Percentiles rank a stretch among this genome's conserved stretches.
Conservation (phyloP, 2,113 vertebrate species). For the Tricholaema leucomelas region DNA sequence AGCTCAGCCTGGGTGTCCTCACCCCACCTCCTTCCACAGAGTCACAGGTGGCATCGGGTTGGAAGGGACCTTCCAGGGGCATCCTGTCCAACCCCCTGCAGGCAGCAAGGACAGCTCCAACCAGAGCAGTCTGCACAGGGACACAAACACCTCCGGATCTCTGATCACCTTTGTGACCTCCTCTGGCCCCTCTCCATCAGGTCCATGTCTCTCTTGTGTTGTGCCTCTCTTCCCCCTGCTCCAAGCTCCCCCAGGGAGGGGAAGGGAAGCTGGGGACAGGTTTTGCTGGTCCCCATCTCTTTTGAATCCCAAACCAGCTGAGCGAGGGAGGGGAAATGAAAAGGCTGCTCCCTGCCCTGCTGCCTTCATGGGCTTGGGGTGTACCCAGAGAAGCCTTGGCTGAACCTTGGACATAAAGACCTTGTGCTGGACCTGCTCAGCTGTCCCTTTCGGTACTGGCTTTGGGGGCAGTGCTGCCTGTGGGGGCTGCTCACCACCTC, state of each 20-base stretch:
- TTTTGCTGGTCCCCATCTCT: background rate
- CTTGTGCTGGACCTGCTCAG: background rate
- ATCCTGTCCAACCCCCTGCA: too few relatives aligned
- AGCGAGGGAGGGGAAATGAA: background rate
- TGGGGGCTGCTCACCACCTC: rapidly evolving
- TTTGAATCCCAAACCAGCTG: background rate
- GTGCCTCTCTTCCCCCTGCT: too few relatives aligned
- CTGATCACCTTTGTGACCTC: too few relatives aligned
- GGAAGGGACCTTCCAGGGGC: too few relatives aligned
- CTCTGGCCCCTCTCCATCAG: too few relatives aligned
- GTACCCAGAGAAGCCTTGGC: rapidly evolving
- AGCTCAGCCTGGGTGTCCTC: too few relatives aligned
- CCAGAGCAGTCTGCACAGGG: too few relatives aligned
- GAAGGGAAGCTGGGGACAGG: background rate
- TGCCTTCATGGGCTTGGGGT: background rate
- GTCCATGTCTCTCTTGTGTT: too few relatives aligned
- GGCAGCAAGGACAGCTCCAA: too few relatives aligned
- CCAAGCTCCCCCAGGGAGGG: rapidly evolving
- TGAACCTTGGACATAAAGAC: rapidly evolving
- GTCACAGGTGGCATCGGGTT: too few relatives aligned
- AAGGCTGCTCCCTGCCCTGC: background rate
- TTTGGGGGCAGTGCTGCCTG: rapidly evolving
- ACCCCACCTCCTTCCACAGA: too few relatives aligned
- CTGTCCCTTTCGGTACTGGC: background rate
- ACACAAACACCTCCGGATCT: too few relatives aligned